Evolutionary conservation across 1,140 invertebrate species (phyloP), one percentile per base, ranked within the genome.

Genomic region (Megalopta genalis): DNA sequence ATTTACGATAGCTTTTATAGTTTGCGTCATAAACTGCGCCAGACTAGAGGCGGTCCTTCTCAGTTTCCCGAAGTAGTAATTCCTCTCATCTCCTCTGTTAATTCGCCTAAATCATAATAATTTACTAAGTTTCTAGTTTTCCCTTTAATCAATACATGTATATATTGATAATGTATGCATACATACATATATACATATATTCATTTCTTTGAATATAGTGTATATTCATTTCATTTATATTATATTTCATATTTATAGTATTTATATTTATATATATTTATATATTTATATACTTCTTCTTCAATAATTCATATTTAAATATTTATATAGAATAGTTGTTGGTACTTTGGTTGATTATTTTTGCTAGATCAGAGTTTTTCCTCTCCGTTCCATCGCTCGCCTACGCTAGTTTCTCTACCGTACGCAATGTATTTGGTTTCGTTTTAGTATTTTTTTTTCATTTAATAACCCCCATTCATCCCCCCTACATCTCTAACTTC

Each of bases 261-360:
- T 88, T 82, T 86, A 81, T 87, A 82, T 86, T 80, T 84, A 70
- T 88, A 85, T 86, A 81, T 87, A 82, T 87, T 76, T 84, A 70
- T 88, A 86, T 86, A 80, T 88, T 82, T 85, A 88, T 88, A 85
- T 87, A 85, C 69, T 84, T 82, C 72, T 76, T 70, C 32, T 84
- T 88, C 79, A 87, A 85, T 86, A 85, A 86, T 86, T 86, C 46
- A 80, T 86, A 83, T 77, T 80, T 83, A 81, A 77, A 72, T 80
- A 77, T 73, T 70, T 81, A 81, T 83, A 80, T 86, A 82, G 75
- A 80, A 87, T 83, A 90, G 77, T 90, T 90, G 81, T 89, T 88
- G 90, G 91, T 90, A 92, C 90, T 86, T 90, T 86, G 69, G 87
- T 90, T 85, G 89, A 92, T 90, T 89, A 88, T 83, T 90, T 88